These are phyloP conservation scores for Pseudomyrmex sp. DNA, from an alignment of 1,140 invertebrate genomes.

Conservation along the genomic window DNA sequence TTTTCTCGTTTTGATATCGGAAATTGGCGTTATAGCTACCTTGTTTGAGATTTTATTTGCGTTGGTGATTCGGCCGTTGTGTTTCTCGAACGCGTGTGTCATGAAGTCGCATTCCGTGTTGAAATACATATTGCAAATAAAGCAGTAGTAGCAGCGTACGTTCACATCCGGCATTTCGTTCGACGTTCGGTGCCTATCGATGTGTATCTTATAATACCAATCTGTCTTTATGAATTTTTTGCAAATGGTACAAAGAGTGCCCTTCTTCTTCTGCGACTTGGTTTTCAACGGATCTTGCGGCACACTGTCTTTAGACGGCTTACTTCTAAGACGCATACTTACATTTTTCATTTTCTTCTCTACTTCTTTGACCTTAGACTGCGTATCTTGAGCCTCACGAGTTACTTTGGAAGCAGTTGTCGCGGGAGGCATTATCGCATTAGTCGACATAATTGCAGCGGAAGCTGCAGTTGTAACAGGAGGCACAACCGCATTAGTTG, in stretches of 20 bases:
- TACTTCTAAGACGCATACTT: too few relatives aligned
- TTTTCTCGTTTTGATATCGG: neutral
- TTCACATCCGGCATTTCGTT: neutral
- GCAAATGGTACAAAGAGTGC: slow-evolving; percentile 79
- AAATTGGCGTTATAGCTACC: too few relatives aligned
- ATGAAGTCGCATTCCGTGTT: slow-evolving; percentile 77
- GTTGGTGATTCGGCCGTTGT: slow-evolving; percentile 56
- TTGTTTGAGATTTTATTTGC: too few relatives aligned
- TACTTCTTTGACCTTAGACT: too few relatives aligned
- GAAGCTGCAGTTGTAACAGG: neutral
- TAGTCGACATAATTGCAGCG: too few relatives aligned
- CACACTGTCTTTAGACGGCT: neutral
- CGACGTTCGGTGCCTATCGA: slow-evolving; percentile 79
- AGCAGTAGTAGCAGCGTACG: slow-evolving; percentile 64
- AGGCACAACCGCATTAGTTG: neutral
- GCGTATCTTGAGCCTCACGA: too few relatives aligned
- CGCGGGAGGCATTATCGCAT: too few relatives aligned
- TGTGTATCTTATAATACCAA: slow-evolving; percentile 82
- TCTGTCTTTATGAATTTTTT: slow-evolving; percentile 79
- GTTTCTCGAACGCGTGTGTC: slow-evolving; percentile 76
- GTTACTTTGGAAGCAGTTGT: too few relatives aligned
- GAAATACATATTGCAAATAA: slow-evolving; percentile 76
- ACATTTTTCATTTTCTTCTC: too few relatives aligned
- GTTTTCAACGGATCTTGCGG: neutral
- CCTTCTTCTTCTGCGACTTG: slow-evolving; percentile 72